Evolutionary conservation across 1,140 invertebrate genomes (phyloP), one percentile per base, ranked within the genome.

Genomic region (Pseudachorutes palmiensis): DNA sequence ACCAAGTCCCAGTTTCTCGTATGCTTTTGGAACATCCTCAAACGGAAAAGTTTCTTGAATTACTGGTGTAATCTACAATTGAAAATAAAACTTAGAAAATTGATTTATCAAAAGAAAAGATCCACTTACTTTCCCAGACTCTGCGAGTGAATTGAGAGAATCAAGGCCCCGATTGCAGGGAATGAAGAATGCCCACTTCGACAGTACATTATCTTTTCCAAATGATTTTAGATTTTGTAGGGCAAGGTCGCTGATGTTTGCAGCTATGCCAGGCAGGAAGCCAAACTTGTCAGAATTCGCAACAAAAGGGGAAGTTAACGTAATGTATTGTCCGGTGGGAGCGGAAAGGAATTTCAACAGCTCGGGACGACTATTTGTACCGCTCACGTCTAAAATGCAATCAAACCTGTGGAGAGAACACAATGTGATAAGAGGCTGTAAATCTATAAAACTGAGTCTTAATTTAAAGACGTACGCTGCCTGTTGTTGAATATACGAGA

Each of bases 321-420:
- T 91, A 65, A 97, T 87, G 76, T 89, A 96, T 70, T 86, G 87
- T 41, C 82, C 79, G 75, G 85, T 87, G n/a, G 82, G 79, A 81
- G 88, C 90, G 28, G 81, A 79, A 1, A 74, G 31, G 28, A 58
- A 66, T 28, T 79, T 75, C 26, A 77, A 63, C 2, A 74, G 58
- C 62, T 77, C 76, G 55, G 82, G 79, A 5, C 87, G 78, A 1
- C 82, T 78, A 12, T 86, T 86, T 67, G 87, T 82, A 64, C 92
- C 91, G 24, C 88, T 85, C 67, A 89, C 89, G 79, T 95, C 91
- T 45, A 96, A 76, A 64, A 95, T 88, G 59, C 92, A 84, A 74
- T 93, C 88, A 78, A 88, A 93, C 62, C 88, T 90, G 74, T 62
- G 79, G 76, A 14, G n/a, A n/a, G n/a, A n/a, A n/a, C n/a, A n/a